Percentiles rank a stretch among this genome's conserved stretches.
Conservation (phyloP, 2,113 vertebrate genomes). For the Gavia stellata region DNA sequence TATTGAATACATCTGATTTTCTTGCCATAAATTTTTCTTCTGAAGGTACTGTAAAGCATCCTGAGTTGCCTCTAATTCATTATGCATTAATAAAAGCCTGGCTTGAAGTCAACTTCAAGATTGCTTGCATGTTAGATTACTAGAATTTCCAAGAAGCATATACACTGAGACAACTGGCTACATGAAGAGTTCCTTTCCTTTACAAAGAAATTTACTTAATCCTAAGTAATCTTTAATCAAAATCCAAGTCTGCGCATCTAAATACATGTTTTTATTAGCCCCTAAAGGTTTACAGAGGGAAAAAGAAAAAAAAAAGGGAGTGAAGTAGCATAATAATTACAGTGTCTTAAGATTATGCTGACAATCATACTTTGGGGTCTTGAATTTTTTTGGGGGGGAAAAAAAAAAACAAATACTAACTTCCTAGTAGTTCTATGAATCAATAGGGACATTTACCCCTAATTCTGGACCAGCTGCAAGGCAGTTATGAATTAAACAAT, state of each 20-base stretch:
- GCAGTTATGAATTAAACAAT: slow-evolving; percentile 52
- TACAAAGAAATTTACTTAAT: neutral
- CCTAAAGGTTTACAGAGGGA: neutral
- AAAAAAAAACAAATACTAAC: slow-evolving; percentile 59
- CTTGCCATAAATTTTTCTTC: neutral
- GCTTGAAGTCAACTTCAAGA: neutral
- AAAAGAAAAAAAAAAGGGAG: neutral
- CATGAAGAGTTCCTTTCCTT: neutral
- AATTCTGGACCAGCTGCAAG: slow-evolving; percentile 48
- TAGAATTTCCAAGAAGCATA: neutral
- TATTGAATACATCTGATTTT: neutral
- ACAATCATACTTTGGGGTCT: slow-evolving; percentile 35
- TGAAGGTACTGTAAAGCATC: neutral
- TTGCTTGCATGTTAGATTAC: fast-evolving
- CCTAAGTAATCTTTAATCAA: neutral
- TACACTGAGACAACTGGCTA: neutral
- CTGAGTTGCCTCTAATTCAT: neutral
- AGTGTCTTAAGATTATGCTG: neutral
- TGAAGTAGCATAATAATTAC: neutral
- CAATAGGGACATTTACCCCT: slow-evolving; percentile 53
- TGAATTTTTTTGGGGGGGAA: slow-evolving; percentile 5
- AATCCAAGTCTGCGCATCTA: neutral
- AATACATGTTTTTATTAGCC: neutral
- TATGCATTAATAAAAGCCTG: neutral
- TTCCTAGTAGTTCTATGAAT: slow-evolving; percentile 43